These are phyloP conservation scores for Malaclemys terrapin DNA, from an alignment of 2,113 vertebrate genomes.

Conservation along the genomic window DNA sequence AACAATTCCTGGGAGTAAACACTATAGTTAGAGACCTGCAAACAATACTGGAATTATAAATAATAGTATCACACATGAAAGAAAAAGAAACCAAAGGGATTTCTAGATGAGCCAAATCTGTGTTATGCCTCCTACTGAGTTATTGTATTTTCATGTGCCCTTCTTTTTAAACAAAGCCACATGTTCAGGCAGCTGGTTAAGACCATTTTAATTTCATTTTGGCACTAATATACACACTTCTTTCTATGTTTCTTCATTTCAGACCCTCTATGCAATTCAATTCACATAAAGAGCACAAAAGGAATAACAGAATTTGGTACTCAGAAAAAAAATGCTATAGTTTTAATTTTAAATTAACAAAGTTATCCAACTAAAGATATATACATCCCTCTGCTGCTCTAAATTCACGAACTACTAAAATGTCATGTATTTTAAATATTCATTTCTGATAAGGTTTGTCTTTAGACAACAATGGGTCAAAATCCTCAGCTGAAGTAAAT, in stretches of 20 bases:
- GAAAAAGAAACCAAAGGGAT: conserved; percentile 64
- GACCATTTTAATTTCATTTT: background rate
- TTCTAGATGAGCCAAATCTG: conserved; percentile 52
- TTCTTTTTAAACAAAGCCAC: background rate
- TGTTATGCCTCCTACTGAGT: conserved; percentile 56
- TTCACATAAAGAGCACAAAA: background rate
- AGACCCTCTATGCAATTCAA: background rate
- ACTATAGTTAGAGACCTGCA: conserved; percentile 63
- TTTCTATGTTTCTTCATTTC: background rate
- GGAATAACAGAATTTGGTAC: background rate
- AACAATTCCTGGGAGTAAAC: conserved; percentile 76
- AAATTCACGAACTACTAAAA: background rate
- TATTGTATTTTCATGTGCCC: conserved; percentile 25
- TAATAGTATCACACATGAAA: conserved; percentile 55
- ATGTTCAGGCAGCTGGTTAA: background rate
- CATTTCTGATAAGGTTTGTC: background rate
- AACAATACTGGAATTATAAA: conserved; percentile 75
- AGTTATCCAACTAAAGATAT: background rate
- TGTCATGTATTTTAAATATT: background rate
- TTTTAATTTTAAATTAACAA: background rate
- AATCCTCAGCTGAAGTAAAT: background rate
- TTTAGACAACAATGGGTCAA: background rate
- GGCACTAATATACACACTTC: background rate
- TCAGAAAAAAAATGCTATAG: background rate
- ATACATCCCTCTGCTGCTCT: background rate